Conservation (phyloP, 2,888 invertebrate species). For the Leistus spinibarbis region DNA sequence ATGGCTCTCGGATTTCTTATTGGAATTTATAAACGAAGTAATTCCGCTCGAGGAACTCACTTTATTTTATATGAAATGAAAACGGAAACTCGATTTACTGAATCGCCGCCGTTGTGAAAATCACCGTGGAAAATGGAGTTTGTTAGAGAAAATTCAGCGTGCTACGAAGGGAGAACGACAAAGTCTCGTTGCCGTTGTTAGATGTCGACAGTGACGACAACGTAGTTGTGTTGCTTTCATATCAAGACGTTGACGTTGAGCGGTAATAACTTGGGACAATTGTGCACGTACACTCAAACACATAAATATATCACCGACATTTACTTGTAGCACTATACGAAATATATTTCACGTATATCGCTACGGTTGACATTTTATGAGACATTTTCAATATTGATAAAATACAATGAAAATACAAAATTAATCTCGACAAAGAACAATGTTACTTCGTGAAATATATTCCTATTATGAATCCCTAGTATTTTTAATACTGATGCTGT, state of each 20-base stretch:
- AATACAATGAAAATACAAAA: neutral
- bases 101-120: slow-evolving; percentile 38
- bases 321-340: neutral
- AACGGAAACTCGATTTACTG: slow-evolving; percentile 47
- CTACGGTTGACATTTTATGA: neutral
- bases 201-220: neutral
- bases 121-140: slow-evolving; percentile 40
- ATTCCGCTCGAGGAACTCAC: slow-evolving; percentile 50
- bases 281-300: neutral
- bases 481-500: too few relatives aligned
- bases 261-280: slow-evolving; percentile 7
- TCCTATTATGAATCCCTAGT: too few relatives aligned
- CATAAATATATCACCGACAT: neutral
- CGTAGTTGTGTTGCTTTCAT: neutral
- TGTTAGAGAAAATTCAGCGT: slow-evolving; percentile 39
- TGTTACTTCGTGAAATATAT: too few relatives aligned
- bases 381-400: neutral
- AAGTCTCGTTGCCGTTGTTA: neutral
- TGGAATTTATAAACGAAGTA: slow-evolving; percentile 52
- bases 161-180: slow-evolving; percentile 26
- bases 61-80: slow-evolving; percentile 49
- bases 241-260: neutral
- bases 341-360: neutral
- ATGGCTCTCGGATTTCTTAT: slow-evolving; percentile 46
- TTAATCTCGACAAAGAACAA: too few relatives aligned